A percentile compares a stretch with the other conserved stretches of the same genome.
phyloP scores from a whole-genome alignment of 2,888 invertebrate species.

The Anthoptus insignis region DNA sequence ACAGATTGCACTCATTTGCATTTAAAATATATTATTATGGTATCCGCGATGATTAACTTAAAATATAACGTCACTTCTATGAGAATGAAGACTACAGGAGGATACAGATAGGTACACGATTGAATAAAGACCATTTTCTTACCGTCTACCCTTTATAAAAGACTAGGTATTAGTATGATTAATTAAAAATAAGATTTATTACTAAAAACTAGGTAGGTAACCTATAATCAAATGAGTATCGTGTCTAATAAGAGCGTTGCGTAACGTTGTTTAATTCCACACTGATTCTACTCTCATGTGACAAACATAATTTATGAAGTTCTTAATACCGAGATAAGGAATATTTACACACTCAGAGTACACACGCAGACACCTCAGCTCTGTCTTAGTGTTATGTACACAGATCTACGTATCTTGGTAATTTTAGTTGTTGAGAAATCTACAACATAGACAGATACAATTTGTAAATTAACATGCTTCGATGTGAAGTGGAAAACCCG shows the following conservation, averaged over 20 bases:
- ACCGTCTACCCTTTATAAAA: no score
- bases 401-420: slow-evolving; percentile 80
- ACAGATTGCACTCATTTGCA: no score
- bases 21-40: no score
- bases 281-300: slow-evolving; percentile 73
- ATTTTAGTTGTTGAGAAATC: slow-evolving; percentile 81
- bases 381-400: slow-evolving; percentile 81
- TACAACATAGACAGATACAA: slow-evolving; percentile 75
- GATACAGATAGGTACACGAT: no score
- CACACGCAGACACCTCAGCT: slow-evolving; percentile 78
- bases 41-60: no score
- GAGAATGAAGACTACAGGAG: no score
- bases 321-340: slow-evolving; percentile 83
- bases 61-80: no score
- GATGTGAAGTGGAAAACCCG: slow-evolving; percentile 57
- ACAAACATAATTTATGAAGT: slow-evolving; percentile 87
- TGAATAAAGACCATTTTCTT: no score
- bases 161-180: no score
- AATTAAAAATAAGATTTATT: no score
- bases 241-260: slow-evolving; percentile 28
- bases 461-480: slow-evolving; percentile 68
- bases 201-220: no score
- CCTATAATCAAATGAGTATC: neutral
- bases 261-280: slow-evolving; percentile 44
- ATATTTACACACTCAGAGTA: slow-evolving; percentile 82